phyloP scores from a whole-genome alignment of 2,113 vertebrate species.

The Tragelaphus imberbis region DNA sequence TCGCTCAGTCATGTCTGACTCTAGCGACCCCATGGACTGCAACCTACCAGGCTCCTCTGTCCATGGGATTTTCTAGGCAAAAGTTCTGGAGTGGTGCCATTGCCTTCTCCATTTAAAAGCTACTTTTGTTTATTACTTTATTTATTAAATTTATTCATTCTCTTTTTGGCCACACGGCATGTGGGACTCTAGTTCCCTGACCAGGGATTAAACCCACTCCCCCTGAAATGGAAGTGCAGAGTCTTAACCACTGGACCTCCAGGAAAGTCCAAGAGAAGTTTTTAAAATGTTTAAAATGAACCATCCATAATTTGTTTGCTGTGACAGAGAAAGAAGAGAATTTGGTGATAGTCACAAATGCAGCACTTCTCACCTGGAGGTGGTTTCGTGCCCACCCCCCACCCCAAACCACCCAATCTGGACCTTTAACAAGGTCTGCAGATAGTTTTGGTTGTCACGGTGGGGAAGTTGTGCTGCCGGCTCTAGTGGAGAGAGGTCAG shows the following conservation, averaged over 20 bases:
- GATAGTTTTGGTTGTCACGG: not conserved
- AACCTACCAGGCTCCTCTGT: too few relatives aligned
- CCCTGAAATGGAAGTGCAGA: not conserved
- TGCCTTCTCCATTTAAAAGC: too few relatives aligned
- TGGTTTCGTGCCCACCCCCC: not conserved
- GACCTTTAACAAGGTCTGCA: not conserved
- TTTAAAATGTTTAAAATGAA: conserved; percentile 41
- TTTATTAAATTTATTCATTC: not conserved
- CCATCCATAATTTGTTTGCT: conserved; percentile 32
- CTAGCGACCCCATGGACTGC: too few relatives aligned
- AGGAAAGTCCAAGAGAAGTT: not conserved
- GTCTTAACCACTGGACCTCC: not conserved
- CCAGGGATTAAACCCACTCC: not conserved
- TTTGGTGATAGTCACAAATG: conserved; percentile 65
- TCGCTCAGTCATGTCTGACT: too few relatives aligned
- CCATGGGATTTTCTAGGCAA: too few relatives aligned
- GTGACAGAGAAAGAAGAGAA: conserved; percentile 48
- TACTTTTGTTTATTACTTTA: not conserved
- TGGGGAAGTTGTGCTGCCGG: not conserved
- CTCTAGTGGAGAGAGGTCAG: not conserved
- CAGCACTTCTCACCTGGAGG: conserved; percentile 1
- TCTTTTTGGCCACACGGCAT: not conserved
- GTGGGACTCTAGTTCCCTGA: not conserved
- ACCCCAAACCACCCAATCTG: not conserved
- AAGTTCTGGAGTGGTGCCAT: too few relatives aligned